Percentiles rank a stretch among this genome's conserved stretches.
Conservation (phyloP, 2,888 invertebrate genomes). For the Dysmachus trigonus region DNA sequence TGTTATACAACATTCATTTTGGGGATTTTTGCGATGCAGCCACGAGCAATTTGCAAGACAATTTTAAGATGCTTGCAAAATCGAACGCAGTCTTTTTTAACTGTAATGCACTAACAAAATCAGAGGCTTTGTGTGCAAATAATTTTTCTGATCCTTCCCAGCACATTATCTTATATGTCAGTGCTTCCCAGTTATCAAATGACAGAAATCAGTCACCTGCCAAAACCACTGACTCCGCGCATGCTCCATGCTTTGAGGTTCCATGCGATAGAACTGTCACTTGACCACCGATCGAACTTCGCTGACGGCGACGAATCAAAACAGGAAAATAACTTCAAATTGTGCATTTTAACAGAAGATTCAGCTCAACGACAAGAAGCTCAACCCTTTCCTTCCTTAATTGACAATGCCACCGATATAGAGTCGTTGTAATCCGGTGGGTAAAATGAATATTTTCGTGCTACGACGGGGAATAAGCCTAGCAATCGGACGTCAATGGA, state of each 20-base stretch:
- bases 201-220: neutral
- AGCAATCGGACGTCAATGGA: conserved; percentile 51
- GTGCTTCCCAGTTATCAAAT: neutral
- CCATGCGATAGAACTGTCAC: neutral
- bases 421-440: neutral
- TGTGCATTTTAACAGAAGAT: neutral
- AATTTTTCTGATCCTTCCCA: neutral
- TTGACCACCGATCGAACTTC: neutral
- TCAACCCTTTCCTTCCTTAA: neutral
- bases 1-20: neutral
- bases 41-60: neutral
- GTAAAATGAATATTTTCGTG: neutral
- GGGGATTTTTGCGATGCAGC: neutral
- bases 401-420: neutral
- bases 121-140: neutral
- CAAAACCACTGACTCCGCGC: neutral
- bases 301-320: neutral
- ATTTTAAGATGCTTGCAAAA: too few species aligned
- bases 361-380: neutral
- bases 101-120: too few species aligned
- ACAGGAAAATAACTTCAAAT: neutral
- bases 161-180: too few species aligned
- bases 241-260: neutral
- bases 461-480: conserved; percentile 49
- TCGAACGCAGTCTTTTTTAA: neutral